Evolutionary conservation across 2,888 invertebrate genomes (phyloP).

Genomic region (Lycaena phlaeas): DNA sequence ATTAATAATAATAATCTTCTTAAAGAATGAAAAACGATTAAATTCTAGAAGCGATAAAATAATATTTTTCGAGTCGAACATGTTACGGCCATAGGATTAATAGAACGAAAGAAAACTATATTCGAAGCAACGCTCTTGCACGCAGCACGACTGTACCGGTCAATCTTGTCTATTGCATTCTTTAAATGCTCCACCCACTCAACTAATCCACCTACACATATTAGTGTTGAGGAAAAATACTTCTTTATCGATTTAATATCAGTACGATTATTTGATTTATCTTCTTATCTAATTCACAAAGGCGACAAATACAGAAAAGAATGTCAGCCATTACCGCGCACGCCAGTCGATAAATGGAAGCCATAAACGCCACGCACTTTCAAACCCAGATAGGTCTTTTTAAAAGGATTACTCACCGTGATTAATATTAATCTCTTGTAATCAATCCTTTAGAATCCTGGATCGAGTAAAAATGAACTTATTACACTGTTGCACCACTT

Average conservation of each 20-base stretch:
- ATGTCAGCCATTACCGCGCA: slow-evolving; percentile 72
- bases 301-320: slow-evolving; percentile 38
- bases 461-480: slow-evolving; percentile 35
- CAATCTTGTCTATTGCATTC: slow-evolving; percentile 44
- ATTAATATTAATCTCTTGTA: slow-evolving; percentile 38
- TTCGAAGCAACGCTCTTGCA: slow-evolving; percentile 13
- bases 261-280: slow-evolving; percentile 10
- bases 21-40: no score
- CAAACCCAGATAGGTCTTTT: slow-evolving; percentile 21
- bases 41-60: no score
- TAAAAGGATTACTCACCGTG: slow-evolving; percentile 44
- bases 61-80: no score
- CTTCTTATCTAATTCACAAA: slow-evolving; percentile 27
- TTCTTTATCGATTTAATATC: slow-evolving; percentile 15
- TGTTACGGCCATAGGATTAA: no score
- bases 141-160: slow-evolving; percentile 26
- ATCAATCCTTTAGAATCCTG: slow-evolving; percentile 65
- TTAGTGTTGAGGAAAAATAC: slow-evolving; percentile 28
- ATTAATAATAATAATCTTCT: no score
- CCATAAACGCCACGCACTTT: slow-evolving; percentile 57
- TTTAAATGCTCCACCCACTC: slow-evolving; percentile 42
- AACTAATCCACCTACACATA: slow-evolving; percentile 42
- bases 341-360: slow-evolving; percentile 69
- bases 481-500: slow-evolving; percentile 60
- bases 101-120: slow-evolving; percentile 2